A percentile compares a stretch with the other conserved stretches of the same genome.
Evolutionary conservation across 2,113 vertebrate genomes (phyloP).

Genomic region (Cacatua alba): DNA sequence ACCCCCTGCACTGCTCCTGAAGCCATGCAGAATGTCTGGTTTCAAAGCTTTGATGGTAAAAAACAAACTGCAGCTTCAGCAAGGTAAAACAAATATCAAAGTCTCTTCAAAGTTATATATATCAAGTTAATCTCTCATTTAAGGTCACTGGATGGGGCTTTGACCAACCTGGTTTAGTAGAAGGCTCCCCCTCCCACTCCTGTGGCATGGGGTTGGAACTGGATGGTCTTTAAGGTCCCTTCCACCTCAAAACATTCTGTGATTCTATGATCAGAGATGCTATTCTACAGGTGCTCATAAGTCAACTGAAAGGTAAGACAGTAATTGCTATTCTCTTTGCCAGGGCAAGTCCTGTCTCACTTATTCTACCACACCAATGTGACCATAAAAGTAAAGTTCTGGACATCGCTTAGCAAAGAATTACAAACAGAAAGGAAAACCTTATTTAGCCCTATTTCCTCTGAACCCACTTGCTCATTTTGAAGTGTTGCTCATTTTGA

Average conservation of each 20-base stretch:
- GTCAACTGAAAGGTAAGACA: neutral
- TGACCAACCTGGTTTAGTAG: neutral
- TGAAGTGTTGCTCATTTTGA: neutral
- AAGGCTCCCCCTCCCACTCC: no score
- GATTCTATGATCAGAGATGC: neutral
- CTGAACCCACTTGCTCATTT: neutral
- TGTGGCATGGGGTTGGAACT: neutral
- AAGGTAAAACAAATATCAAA: neutral
- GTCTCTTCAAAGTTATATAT: neutral
- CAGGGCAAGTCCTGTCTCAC: accelerated
- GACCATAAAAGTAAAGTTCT: neutral
- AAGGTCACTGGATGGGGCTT: neutral
- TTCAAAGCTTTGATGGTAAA: neutral
- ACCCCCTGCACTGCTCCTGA: neutral
- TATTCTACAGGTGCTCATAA: neutral
- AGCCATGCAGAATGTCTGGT: neutral
- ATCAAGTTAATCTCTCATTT: neutral
- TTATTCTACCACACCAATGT: neutral
- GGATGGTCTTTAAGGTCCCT: neutral
- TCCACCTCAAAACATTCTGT: neutral
- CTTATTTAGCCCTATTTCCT: neutral
- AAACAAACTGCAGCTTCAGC: neutral
- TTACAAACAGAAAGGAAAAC: neutral
- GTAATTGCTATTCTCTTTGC: neutral
- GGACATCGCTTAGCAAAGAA: neutral